A percentile compares a stretch with the other conserved stretches of the same genome.
These are phyloP conservation scores for Sitobion miscanthi DNA, from an alignment of 1,140 invertebrate genomes.

Conservation along the genomic window DNA sequence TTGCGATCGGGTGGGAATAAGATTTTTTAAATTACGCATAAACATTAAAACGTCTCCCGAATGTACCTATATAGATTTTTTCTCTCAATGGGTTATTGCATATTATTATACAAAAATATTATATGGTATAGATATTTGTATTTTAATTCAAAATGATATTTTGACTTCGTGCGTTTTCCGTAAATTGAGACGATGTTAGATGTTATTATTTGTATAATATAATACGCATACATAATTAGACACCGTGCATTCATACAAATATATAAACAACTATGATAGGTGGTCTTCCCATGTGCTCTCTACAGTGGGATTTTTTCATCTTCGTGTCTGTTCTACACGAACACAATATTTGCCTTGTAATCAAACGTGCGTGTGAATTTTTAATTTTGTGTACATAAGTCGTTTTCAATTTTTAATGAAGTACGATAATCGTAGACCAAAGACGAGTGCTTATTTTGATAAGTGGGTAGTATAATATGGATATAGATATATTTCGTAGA, in stretches of 20 bases:
- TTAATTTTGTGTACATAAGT: neutral
- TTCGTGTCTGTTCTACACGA: neutral
- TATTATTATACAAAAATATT: too few relatives aligned
- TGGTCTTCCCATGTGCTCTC: neutral
- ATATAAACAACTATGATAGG: neutral
- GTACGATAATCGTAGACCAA: neutral
- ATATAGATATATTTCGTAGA: neutral
- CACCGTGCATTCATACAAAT: neutral
- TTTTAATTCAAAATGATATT: neutral
- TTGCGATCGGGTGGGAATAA: neutral
- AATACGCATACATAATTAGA: neutral
- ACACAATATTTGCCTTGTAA: neutral
- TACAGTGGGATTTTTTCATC: neutral
- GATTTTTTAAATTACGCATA: neutral
- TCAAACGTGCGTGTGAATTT: slow-evolving; percentile 13
- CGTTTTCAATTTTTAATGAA: neutral
- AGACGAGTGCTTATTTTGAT: neutral
- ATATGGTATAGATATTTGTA: too few relatives aligned
- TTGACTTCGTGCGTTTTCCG: neutral
- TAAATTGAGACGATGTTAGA: neutral
- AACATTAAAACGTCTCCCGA: neutral
- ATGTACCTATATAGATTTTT: neutral
- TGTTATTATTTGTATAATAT: neutral
- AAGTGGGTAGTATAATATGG: neutral
- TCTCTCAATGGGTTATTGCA: neutral